phyloP scores from a whole-genome alignment of 1,140 invertebrate species.

The Diploscapter pachys region DNA sequence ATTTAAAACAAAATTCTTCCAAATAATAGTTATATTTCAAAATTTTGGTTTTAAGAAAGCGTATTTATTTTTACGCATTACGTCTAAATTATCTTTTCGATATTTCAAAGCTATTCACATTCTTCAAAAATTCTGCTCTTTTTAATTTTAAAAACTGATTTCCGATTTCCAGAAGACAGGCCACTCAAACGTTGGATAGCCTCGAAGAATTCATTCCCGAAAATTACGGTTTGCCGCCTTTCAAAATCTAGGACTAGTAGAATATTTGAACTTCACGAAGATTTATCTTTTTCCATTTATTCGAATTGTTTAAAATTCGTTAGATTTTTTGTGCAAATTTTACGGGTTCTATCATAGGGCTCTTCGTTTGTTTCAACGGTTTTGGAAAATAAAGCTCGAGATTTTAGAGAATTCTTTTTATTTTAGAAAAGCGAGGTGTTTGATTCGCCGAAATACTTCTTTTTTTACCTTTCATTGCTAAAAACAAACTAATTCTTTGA shows the following conservation, averaged over 20 bases:
- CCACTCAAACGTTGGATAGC: slow-evolving; percentile 7
- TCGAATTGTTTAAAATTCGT: background rate
- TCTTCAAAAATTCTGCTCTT: background rate
- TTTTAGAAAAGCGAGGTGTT: background rate
- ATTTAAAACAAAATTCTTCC: background rate
- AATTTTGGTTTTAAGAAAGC: background rate
- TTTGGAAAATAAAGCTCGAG: background rate
- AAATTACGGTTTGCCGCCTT: slow-evolving; percentile 41
- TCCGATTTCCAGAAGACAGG: slow-evolving; percentile 7
- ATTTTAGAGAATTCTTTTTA: background rate
- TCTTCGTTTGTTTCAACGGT: background rate
- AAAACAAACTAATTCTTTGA: background rate
- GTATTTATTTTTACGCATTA: background rate
- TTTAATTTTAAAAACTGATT: background rate
- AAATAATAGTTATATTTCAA: background rate
- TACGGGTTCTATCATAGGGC: slow-evolving; percentile 4
- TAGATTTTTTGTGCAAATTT: slow-evolving; percentile 4
- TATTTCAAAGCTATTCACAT: background rate
- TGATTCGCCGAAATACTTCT: background rate
- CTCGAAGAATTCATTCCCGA: slow-evolving; percentile 41
- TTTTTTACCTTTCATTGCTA: background rate
- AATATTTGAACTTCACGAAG: background rate
- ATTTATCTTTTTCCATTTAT: slow-evolving; percentile 1
- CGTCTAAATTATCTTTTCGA: background rate
- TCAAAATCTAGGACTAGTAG: slow-evolving; percentile 17